Evolutionary conservation across 92 coral and sea anemone genomes (phyloP).

Genomic region (Muricea muricata): DNA sequence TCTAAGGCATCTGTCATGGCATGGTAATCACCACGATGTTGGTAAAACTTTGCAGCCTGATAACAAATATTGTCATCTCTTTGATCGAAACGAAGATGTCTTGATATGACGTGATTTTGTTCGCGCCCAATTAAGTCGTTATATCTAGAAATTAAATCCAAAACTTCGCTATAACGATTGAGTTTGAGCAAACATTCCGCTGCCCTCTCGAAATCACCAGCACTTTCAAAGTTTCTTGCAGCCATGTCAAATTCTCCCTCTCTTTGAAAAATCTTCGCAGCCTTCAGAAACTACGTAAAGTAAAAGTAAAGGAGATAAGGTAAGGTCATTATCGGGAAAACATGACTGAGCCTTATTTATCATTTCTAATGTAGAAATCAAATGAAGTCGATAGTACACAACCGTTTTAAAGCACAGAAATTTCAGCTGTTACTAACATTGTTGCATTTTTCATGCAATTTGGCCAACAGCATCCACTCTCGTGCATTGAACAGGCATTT

Average conservation of each 20-base stretch:
- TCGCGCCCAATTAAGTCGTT: neutral
- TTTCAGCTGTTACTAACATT: conserved; percentile 52
- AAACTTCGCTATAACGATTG: conserved; percentile 75
- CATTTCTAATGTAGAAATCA: too few relatives aligned
- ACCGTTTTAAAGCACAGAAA: too few relatives aligned
- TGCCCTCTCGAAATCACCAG: conserved; percentile 69
- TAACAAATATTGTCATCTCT: conserved; percentile 37
- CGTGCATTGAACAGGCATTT: conserved; percentile 81
- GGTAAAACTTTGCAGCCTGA: conserved; percentile 31
- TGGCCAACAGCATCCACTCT: conserved; percentile 77
- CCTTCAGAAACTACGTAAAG: conserved; percentile 84
- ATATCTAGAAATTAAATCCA: conserved; percentile 78
- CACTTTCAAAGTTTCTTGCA: conserved; percentile 82
- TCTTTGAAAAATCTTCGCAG: conserved; percentile 74
- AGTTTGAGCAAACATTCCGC: conserved; percentile 79
- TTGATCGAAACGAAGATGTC: conserved; percentile 23
- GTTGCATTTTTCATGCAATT: conserved; percentile 70
- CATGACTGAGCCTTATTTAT: too few relatives aligned
- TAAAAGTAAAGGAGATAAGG: neutral
- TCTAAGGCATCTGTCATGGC: conserved; percentile 78
- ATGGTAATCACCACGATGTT: neutral
- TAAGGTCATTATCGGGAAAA: too few relatives aligned
- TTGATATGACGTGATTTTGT: neutral
- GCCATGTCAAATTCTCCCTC: conserved; percentile 75
- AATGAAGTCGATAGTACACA: too few relatives aligned